Evolutionary conservation across 2,888 invertebrate species (phyloP), one percentile per base, ranked within the genome.

Genomic region (Lithophane ornitopus): DNA sequence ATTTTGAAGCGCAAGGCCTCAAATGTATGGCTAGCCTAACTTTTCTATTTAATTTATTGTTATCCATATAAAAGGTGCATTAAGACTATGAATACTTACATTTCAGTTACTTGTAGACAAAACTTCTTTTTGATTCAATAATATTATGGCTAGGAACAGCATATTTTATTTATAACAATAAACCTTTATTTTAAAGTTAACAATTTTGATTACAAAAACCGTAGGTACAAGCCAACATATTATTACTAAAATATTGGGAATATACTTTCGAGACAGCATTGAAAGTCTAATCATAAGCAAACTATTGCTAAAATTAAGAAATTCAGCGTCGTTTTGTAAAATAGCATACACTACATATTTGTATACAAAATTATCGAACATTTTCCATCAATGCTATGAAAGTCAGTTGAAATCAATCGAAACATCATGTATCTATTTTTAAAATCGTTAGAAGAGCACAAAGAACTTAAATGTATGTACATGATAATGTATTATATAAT

Each of bases 81-180:
- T 34, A 67, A 1, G 34, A 59, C 39, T 76, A 44, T 26, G 26
- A 34, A 61, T 46, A 76, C n/a, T n/a, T n/a, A n/a, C n/a, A n/a
- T 56, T 34, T 12, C 12, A 54, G 44, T 61, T 26, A 61, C 14
- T 19, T 61, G 14, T 14, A 54, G 22, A 61, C 22, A 61, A 76
- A 76, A 54, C 16, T 26, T 26, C 28, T 1, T 14, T 46, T 19
- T 58, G 44, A 44, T 16, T 44, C 16, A 46, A 49, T 14, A 67
- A 28, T 19, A 56, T 12, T 28, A 52, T 11, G 1, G 8, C 1
- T 16, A 39, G 2, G 1, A 4, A 22, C 58, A 39, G 26, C 39
- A 69, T 34, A 26, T 1, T 12, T 59, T 69, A 26, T 1, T 12
- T 70, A 58, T 39, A 46, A 58, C 34, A 72, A 56, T 34, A 34